Percentiles rank a stretch among this genome's conserved stretches.
Conservation (phyloP, 2,797 vertebrate genomes). For the Hippocampus kuda region DNA sequence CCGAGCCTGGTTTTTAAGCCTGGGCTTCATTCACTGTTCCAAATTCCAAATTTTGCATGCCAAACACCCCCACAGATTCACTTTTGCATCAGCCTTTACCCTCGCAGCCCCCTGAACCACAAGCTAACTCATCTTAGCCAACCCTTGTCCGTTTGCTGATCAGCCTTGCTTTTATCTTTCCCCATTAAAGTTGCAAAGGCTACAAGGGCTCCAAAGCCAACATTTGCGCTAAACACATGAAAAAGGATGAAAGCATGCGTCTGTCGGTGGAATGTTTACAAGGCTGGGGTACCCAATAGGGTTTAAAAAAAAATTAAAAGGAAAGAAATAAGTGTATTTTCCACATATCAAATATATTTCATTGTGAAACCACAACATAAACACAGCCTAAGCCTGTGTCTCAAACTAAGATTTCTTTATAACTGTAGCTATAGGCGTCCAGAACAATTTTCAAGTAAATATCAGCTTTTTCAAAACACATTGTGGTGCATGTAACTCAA, state of each 20-base stretch:
- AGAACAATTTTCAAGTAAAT: too few species aligned
- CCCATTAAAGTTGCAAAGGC: constrained; percentile 19
- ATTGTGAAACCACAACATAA: too few species aligned
- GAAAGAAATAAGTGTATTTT: neutral
- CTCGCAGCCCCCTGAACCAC: constrained; percentile 15
- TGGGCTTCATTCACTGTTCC: constrained; percentile 36
- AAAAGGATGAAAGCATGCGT: constrained; percentile 16
- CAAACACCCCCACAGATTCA: constrained; percentile 37
- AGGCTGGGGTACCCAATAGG: constrained; percentile 12
- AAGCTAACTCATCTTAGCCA: constrained; percentile 7
- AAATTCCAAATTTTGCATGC: constrained; percentile 51
- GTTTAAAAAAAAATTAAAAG: too few species aligned
- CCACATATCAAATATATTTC: too few species aligned
- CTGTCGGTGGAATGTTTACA: constrained; percentile 26
- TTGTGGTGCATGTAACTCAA: neutral
- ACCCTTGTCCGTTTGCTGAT: constrained; percentile 26
- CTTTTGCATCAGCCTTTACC: constrained; percentile 27
- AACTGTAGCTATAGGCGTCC: too few species aligned
- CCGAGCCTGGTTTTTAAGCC: constrained; percentile 32
- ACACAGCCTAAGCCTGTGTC: too few species aligned
- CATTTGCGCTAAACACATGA: neutral
- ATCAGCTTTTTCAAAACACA: too few species aligned
- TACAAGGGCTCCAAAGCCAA: neutral
- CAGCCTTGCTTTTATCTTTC: constrained; percentile 17
- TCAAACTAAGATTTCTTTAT: too few species aligned